Evolutionary conservation across 2,888 invertebrate species (phyloP).

Genomic region (Terebella lapidaria): DNA sequence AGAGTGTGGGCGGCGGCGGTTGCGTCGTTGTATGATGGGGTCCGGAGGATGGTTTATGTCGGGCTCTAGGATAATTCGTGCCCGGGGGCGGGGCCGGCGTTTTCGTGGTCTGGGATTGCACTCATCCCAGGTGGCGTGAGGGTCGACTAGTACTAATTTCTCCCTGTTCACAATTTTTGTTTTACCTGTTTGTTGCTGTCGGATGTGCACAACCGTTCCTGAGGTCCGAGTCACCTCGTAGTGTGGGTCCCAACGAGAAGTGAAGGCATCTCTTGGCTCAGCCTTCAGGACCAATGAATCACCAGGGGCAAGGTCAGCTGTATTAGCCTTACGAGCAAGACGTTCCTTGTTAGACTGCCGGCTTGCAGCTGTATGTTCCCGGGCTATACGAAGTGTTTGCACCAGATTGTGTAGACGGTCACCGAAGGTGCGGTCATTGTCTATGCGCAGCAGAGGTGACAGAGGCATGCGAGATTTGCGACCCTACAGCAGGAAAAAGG

Average conservation of each 20-base stretch:
- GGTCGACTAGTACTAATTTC: constrained; percentile 3
- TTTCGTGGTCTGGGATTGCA: not conserved
- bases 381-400: not conserved
- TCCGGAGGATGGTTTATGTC: too few species aligned
- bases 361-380: not conserved
- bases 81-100: too few species aligned
- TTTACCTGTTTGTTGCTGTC: constrained; percentile 7
- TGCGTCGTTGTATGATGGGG: too few species aligned
- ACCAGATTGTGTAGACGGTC: not conserved
- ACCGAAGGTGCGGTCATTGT: not conserved
- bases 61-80: too few species aligned
- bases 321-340: not conserved
- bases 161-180: not conserved
- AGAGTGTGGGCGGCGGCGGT: too few species aligned
- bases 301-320: not conserved
- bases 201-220: not conserved
- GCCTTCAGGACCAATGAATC: constrained; percentile 5
- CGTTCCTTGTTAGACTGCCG: not conserved
- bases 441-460: not conserved
- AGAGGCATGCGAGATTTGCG: not conserved
- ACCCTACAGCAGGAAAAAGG: not conserved
- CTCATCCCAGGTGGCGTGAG: constrained; percentile 5
- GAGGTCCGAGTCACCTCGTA: constrained; percentile 2
- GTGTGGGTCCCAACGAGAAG: constrained; percentile 7
- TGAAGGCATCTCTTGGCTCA: not conserved